phyloP scores from a whole-genome alignment of 2,797 vertebrate species.

The Galagoides demidoff region DNA sequence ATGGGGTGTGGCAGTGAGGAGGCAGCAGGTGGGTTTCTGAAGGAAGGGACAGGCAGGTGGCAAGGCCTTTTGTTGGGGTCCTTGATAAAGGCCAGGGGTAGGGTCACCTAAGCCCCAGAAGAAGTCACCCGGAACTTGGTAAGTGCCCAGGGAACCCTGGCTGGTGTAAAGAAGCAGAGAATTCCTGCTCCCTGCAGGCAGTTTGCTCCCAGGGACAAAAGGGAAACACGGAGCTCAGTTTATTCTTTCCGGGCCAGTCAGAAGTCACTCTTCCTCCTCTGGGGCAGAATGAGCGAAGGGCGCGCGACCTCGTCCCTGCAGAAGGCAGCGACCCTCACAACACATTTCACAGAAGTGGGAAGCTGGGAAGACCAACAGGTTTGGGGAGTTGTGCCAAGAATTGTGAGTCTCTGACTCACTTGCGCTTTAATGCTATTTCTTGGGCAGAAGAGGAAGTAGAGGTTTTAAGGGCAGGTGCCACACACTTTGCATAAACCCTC shows the following conservation, averaged over 20 bases:
- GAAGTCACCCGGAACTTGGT: background rate
- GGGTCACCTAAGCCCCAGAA: background rate
- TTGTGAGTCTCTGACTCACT: background rate
- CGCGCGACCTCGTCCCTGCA: rapidly evolving
- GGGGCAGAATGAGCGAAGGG: background rate
- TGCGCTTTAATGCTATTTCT: background rate
- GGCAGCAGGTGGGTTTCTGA: background rate
- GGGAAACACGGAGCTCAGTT: rapidly evolving
- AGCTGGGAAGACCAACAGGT: background rate
- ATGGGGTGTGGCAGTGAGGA: rapidly evolving
- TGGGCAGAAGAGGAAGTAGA: background rate
- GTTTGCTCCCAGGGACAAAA: background rate
- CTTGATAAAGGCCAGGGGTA: background rate
- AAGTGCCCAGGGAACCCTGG: background rate
- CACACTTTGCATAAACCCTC: background rate
- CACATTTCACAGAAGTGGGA: background rate
- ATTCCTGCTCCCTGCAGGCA: rapidly evolving
- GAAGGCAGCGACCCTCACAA: background rate
- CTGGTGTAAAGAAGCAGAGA: background rate
- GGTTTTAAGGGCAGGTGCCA: background rate
- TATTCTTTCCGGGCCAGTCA: background rate
- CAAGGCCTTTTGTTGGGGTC: background rate
- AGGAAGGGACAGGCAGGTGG: background rate
- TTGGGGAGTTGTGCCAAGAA: background rate
- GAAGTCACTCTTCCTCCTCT: background rate